Evolutionary conservation across 2,888 invertebrate species (phyloP), one percentile per base, ranked within the genome.

Genomic region (Nebria salina): DNA sequence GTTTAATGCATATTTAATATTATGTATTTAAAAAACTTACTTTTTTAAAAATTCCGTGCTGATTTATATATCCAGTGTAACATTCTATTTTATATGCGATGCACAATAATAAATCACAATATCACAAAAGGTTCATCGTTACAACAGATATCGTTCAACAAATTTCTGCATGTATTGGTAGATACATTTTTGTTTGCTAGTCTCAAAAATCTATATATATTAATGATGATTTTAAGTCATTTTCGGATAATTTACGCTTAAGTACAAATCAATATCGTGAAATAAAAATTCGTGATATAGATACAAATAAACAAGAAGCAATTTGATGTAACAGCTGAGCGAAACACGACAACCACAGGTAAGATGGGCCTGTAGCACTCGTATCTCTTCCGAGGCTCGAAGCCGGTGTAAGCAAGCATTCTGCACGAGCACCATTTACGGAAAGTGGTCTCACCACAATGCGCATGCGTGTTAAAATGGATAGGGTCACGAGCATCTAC

Each of bases 31-130:
- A 75, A 80, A 75, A 80, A 80, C 80, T 80, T 68, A 80, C 80
- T 80, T 80, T 75, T 73, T 80, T 80, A 80, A 42, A 75, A 79
- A 66, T 79, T 80, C 80, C 80, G 80, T 80, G 64, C 65, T 20
- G 80, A 75, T 75, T 75, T 80, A 75, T 75, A 75, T 80, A 80
- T 80, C 75, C 80, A 80, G 75, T 64, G 70, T 75, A 75, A 70
- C 80, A 80, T 80, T 43, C 80, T 80, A 34, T 80, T 75, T 75
- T 80, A 75, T 80, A 80, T 80, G 70, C 80, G 68, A 75, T 72
- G 70, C 43, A 65, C 75, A 79, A 78, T 74, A 79, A 79, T 79
- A 74, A 25, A 13, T 42, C 80, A 80, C 80, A 64, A 70, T 72
- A 80, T 75, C 78, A 79, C 73, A 75, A 75, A 75, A 15, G 20